A percentile compares a stretch with the other conserved stretches of the same genome.
phyloP scores from a whole-genome alignment of 2,888 invertebrate species.

The Agrilus mali region DNA sequence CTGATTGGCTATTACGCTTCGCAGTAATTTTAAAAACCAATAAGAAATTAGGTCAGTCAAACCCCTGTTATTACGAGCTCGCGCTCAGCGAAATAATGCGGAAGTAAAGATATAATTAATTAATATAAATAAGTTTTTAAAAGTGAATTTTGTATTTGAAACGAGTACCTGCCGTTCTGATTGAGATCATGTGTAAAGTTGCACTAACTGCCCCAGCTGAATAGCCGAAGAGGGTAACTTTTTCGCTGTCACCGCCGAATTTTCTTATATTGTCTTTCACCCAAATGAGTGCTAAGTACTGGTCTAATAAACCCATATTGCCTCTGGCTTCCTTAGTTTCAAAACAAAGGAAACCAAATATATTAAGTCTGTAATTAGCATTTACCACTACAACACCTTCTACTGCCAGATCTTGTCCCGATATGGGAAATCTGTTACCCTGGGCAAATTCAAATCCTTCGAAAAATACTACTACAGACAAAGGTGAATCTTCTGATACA shows the following conservation, averaged over 20 bases:
- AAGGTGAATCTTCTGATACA: slow-evolving; percentile 34
- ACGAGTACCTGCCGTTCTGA: slow-evolving; percentile 45
- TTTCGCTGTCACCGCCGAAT: slow-evolving; percentile 69
- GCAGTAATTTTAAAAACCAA: neutral
- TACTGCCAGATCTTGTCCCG: slow-evolving; percentile 61
- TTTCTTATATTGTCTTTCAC: slow-evolving; percentile 59
- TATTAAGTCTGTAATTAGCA: slow-evolving; percentile 55
- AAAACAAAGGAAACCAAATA: slow-evolving; percentile 55
- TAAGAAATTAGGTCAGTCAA: too few species aligned
- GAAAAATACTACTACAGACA: slow-evolving; percentile 58
- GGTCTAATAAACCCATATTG: slow-evolving; percentile 78
- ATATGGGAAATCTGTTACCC: slow-evolving; percentile 36
- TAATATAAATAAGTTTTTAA: too few species aligned
- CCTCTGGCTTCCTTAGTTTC: slow-evolving; percentile 50
- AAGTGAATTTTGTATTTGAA: too few species aligned
- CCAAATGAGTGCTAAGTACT: slow-evolving; percentile 69
- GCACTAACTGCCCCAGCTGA: slow-evolving; percentile 64
- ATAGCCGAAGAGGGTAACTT: slow-evolving; percentile 74
- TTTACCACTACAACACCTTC: slow-evolving; percentile 59
- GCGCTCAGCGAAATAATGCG: too few species aligned
- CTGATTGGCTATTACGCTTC: neutral
- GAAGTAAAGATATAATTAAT: too few species aligned
- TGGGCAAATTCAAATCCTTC: slow-evolving; percentile 49
- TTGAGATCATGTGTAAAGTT: slow-evolving; percentile 52
- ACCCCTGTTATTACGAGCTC: too few species aligned